phyloP scores from a whole-genome alignment of 2,888 invertebrate genomes.

The Holacanthella duospinosa region DNA sequence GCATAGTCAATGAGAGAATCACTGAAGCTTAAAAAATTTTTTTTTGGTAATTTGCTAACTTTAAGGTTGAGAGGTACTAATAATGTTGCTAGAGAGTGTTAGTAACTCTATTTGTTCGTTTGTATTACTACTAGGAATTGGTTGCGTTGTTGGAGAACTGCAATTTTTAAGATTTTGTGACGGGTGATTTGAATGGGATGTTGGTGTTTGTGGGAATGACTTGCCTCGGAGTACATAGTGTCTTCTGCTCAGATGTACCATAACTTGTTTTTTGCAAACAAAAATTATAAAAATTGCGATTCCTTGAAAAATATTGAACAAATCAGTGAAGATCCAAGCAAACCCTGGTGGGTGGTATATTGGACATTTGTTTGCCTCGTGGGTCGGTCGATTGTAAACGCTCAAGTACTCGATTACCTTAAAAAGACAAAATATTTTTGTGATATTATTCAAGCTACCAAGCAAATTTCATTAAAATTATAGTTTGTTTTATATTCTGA shows the following conservation, averaged over 20 bases:
- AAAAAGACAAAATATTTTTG: slow-evolving; percentile 10
- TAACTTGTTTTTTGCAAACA: slow-evolving; percentile 32
- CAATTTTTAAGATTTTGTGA: neutral
- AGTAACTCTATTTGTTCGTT: too few relatives aligned
- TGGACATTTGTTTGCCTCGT: neutral
- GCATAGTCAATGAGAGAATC: too few relatives aligned
- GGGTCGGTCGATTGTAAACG: neutral
- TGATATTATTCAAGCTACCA: neutral
- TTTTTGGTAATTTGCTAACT: neutral
- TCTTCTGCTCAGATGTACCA: slow-evolving; percentile 26
- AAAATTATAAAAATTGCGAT: slow-evolving; percentile 34
- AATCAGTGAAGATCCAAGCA: slow-evolving; percentile 26
- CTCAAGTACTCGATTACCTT: slow-evolving; percentile 28
- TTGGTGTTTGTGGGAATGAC: slow-evolving; percentile 3
- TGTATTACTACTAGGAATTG: too few relatives aligned
- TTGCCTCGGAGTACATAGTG: slow-evolving; percentile 29
- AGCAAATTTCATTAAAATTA: neutral
- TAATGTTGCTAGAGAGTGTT: too few relatives aligned
- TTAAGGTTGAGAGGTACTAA: too few relatives aligned
- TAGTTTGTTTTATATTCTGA: too few relatives aligned
- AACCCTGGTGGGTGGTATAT: neutral
- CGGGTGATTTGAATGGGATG: too few relatives aligned
- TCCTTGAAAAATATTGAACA: slow-evolving; percentile 32
- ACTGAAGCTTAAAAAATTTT: too few relatives aligned
- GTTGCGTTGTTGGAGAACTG: too few relatives aligned